Evolutionary conservation across 2,113 vertebrate species (phyloP).

Genomic region (Chamaea fasciata): DNA sequence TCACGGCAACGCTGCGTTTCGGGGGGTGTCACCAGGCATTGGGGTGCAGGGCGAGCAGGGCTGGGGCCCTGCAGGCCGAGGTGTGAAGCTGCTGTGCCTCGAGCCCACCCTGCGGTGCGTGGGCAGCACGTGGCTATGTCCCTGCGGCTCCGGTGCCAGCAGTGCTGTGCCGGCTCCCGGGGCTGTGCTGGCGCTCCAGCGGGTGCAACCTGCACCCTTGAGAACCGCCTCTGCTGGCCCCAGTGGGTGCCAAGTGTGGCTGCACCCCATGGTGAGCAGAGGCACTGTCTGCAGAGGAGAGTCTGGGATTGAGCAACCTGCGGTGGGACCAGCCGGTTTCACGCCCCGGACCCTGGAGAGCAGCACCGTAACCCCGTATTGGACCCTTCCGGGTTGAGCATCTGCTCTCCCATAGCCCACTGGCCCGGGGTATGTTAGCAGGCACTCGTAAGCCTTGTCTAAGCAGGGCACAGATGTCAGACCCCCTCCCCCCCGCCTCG

Average conservation of each 20-base stretch:
- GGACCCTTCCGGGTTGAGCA: neutral
- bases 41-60: neutral
- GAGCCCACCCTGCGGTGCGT: neutral
- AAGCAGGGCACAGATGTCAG: neutral
- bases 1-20: rapidly evolving
- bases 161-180: rapidly evolving
- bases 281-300: neutral
- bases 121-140: neutral
- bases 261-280: neutral
- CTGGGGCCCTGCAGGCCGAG: neutral
- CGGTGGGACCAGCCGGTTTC: rapidly evolving
- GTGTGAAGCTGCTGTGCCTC: neutral
- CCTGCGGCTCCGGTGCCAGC: neutral
- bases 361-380: rapidly evolving
- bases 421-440: neutral
- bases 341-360: rapidly evolving
- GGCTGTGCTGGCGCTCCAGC: rapidly evolving
- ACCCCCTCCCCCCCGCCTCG: neutral
- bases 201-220: neutral
- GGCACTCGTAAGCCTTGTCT: neutral
- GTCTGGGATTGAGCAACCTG: rapidly evolving
- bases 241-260: rapidly evolving
- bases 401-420: neutral
- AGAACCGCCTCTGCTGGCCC: no score
- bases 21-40: rapidly evolving